Conservation (phyloP, 2,797 vertebrate genomes). For the Artibeus lituratus region DNA sequence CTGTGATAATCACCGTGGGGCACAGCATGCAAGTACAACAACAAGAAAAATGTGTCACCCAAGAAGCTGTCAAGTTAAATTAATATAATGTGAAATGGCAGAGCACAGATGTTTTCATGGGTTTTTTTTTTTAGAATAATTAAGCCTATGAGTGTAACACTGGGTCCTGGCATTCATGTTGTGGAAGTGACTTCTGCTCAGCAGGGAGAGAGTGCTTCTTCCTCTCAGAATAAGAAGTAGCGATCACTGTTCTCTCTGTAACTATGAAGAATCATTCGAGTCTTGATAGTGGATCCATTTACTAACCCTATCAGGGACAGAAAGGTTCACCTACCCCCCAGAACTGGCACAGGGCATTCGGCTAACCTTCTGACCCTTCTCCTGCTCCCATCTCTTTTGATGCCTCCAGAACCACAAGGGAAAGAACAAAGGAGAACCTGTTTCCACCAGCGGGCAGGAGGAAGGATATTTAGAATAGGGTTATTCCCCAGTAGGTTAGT, state of each 20-base stretch:
- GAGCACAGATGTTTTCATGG: background rate
- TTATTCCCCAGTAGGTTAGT: background rate
- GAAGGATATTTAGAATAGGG: background rate
- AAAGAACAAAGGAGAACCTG: background rate
- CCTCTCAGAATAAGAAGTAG: background rate
- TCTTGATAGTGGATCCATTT: background rate
- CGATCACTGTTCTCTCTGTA: background rate
- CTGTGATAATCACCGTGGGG: background rate
- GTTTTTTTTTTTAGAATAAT: conserved; percentile 20
- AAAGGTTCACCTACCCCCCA: background rate
- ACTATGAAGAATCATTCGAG: background rate
- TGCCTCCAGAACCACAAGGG: background rate
- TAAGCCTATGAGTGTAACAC: background rate
- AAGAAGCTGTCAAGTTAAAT: conserved; percentile 35
- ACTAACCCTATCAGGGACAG: background rate
- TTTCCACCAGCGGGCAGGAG: background rate
- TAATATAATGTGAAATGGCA: background rate
- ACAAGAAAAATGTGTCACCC: background rate
- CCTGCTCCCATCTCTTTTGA: background rate
- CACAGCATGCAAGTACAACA: background rate
- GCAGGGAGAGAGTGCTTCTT: background rate
- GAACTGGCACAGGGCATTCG: background rate
- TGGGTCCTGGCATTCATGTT: background rate
- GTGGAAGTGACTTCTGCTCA: background rate
- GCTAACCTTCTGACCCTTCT: background rate